Base-by-base conservation (phyloP, 1,140 invertebrate genomes). In the Tachypleus tridentatus region DNA sequence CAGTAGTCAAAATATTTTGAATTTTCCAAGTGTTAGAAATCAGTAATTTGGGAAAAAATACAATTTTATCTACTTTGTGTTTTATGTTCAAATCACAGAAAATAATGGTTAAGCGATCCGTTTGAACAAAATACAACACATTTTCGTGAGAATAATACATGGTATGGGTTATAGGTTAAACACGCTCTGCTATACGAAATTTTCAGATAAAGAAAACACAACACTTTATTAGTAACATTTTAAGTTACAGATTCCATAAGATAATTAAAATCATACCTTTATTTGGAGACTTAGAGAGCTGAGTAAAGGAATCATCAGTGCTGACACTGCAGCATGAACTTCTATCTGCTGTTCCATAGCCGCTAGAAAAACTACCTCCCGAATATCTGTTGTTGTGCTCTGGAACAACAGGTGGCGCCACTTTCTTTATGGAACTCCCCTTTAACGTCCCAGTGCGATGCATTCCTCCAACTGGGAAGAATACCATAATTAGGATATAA, bases 381-480 rank as follows among this genome's bases (percentile, higher is more conserved):
- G 85, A 87, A 75, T 87, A 85, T 58, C 78, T 67, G 63, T 75
- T 77, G 4, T 72, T 72, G 53, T 68, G 83, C 70, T 88, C 87
- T 0, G 87, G 88, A 51, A 89, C 87, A 5, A 86, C 85, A 4
- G 88, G 87, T 62, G 88, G 88, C 56, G 87, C 84, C 73, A 90
- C 87, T 79, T 88, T 88, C 78, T 89, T 89, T 64, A 84, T 70
- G 49, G 70, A 85, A 73, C 86, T 86, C 53, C 64, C 62, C 73
- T 85, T 82, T 73, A 83, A 82, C 82, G 84, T 87, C 73, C 82
- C 84, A 69, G 82, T 85, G 80, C 87, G 85, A 75, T 84, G 87
- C 85, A 89, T 87, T 70, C 87, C 87, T 78, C 64, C 65, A 29
- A 29, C 29, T 29, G 29, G 29, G 29, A 2, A 29, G 29, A 29